These are phyloP conservation scores for Dasypus novemcinctus DNA, from an alignment of 2,113 vertebrate genomes.

Conservation along the genomic window DNA sequence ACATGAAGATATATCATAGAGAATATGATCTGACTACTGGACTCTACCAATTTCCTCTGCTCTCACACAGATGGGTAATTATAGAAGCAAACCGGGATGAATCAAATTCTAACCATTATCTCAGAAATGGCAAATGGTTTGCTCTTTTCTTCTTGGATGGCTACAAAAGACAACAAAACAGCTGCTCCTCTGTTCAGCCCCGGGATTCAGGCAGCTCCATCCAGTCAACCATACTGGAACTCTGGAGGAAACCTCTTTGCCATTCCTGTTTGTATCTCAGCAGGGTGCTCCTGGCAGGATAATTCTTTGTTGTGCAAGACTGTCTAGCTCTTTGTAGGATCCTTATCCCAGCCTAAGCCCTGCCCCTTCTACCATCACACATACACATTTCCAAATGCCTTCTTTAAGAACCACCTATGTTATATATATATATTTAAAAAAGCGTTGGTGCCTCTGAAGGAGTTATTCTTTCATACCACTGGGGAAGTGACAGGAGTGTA, in stretches of 20 bases:
- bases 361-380: neutral
- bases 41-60: neutral
- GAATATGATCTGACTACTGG: neutral
- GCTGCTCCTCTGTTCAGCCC: neutral
- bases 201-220: neutral
- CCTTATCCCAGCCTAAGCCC: neutral
- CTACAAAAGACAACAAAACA: neutral
- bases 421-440: neutral
- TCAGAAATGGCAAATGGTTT: neutral
- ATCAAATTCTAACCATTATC: neutral
- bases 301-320: neutral
- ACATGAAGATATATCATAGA: neutral
- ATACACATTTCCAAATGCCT: neutral
- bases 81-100: neutral
- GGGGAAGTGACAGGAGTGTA: neutral
- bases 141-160: neutral
- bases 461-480: neutral
- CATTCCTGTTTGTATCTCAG: neutral
- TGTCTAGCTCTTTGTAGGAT: neutral
- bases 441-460: neutral
- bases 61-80: neutral
- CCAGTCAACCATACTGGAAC: neutral
- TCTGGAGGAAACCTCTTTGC: too few relatives aligned
- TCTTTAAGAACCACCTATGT: neutral
- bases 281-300: too few relatives aligned